Evolutionary conservation across 1,140 invertebrate genomes (phyloP), one percentile per base, ranked within the genome.

Genomic region (Bradynema listronoti): DNA sequence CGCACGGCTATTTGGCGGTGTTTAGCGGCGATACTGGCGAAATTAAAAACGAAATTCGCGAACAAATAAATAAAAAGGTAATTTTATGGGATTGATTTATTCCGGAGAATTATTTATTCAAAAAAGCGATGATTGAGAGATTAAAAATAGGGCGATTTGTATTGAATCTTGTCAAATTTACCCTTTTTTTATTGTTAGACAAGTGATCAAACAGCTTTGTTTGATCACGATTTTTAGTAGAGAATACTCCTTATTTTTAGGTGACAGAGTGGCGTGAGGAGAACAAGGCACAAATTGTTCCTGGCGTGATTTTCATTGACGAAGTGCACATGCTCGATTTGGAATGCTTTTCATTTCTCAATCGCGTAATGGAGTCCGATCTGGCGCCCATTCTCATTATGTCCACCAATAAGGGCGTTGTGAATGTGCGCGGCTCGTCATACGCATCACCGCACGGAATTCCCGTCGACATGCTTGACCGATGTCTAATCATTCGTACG

Each of bases 1-100:
- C 68, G 30, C 71, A 74, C n/a, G 47, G 47, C 34, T 99, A 97
- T 75, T 81, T 99, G 1, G 94, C 94, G 0, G 80, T 98, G 0
- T 99, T 99, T 79, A 94, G 92, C 24, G 91, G 90, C 34, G 95
- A 99, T 74, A 99, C 95, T 0, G 95, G 95, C 3, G 95, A 99
- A 82, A 98, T 99, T 22, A 98, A 97, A 76, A 82, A 87, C 0
- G 95, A 99, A 83, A 89, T 98, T 0, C 82, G 95, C 33, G 93
- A 97, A 74, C 93, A 98, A 80, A 98, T 99, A 66, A 96, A 98
- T 78, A 84, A 86, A n/a, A 98, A 97, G 81, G 89, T 77, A 1
- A 25, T 62, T 47, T 56, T 6, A 50, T 50, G n/a, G n/a, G n/a
- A n/a, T n/a, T n/a, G n/a, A n/a, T n/a, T n/a, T n/a, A n/a, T n/a